Base-by-base conservation (phyloP, 2,888 invertebrate species). In the Caenorhabditis sinica region DNA sequence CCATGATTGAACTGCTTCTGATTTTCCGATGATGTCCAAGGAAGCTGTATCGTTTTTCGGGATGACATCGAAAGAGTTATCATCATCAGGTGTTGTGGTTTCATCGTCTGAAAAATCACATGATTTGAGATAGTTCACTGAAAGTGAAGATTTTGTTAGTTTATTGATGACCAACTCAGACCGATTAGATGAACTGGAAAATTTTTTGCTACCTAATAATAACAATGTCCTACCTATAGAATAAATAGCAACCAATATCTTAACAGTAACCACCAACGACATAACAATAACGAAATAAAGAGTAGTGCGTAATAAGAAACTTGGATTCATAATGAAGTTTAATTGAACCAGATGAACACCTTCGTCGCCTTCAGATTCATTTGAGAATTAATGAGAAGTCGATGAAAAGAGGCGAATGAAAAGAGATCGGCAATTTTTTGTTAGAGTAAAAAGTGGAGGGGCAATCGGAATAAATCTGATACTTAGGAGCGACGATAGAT, bases 1-100 rank as follows among this genome's bases (percentile, higher is more conserved):
- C 77, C 77, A 79, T 0, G 71, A 71, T 23, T 79, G 69, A 36
- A 71, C 77, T 25, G 77, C 71, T 43, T 71, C 77, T 30, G 77
- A 69, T n/a, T 69, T 79, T 53, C 63, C 77, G 33, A 79, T 71
- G 20, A 79, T 43, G 28, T 69, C 76, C 13, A 33, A n/a, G 8
- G 69, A 69, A 23, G 20, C 61, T 33, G 76, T 77, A 9, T 69
- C 61, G 25, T 77, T 77, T 28, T 68, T 68, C 11, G 36, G 68
- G n/a, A 51, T 28, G 23, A 36, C 51, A 20, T 76, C 76, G 4
- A 77, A n/a, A 8, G 25, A 36, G 15, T 51, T 49, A 6, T 49
- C 23, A 17, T 66, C 58, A 20, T 45, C 66, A 58, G 28, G 15
- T n/a, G 36, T 23, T 33, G 40, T 63, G 1, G 45, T 8, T 36